A percentile compares a stretch with the other conserved stretches of the same genome.
Conservation (phyloP, 2,797 vertebrate genomes). For the Acrossocheilus wenchowensis region DNA sequence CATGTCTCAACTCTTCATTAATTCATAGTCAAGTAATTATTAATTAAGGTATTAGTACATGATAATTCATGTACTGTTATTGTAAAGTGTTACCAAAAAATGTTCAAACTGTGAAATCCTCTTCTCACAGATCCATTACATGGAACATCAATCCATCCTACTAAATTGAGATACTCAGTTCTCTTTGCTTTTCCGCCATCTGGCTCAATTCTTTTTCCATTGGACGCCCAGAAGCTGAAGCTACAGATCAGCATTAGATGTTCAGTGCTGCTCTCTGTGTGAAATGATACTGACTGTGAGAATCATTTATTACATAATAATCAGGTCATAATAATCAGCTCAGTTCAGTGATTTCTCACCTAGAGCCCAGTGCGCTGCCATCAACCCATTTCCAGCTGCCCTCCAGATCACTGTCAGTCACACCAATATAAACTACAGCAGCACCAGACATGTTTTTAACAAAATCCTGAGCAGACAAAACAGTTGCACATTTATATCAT, state of each 20-base stretch:
- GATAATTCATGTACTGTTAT: too few species aligned
- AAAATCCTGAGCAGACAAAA: not conserved
- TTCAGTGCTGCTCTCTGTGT: not conserved
- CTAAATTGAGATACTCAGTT: not conserved
- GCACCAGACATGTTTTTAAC: not conserved
- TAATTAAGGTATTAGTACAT: too few species aligned
- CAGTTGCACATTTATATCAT: not conserved
- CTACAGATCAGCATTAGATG: not conserved
- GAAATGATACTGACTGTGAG: not conserved
- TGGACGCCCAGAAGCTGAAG: not conserved
- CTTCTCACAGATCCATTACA: not conserved
- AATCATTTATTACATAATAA: not conserved
- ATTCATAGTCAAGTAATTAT: too few species aligned
- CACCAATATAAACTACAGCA: not conserved
- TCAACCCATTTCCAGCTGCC: not conserved
- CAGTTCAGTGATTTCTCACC: not conserved
- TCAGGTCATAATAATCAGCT: too few species aligned
- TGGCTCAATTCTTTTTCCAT: not conserved
- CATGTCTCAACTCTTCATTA: too few species aligned
- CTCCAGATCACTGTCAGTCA: not conserved
- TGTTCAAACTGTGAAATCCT: not conserved
- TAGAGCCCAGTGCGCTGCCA: not conserved
- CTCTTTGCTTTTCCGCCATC: not conserved
- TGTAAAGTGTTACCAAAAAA: too few species aligned
- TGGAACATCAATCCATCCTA: not conserved